phyloP scores from a whole-genome alignment of 2,888 invertebrate genomes.

The Heterodera filipjevi region DNA sequence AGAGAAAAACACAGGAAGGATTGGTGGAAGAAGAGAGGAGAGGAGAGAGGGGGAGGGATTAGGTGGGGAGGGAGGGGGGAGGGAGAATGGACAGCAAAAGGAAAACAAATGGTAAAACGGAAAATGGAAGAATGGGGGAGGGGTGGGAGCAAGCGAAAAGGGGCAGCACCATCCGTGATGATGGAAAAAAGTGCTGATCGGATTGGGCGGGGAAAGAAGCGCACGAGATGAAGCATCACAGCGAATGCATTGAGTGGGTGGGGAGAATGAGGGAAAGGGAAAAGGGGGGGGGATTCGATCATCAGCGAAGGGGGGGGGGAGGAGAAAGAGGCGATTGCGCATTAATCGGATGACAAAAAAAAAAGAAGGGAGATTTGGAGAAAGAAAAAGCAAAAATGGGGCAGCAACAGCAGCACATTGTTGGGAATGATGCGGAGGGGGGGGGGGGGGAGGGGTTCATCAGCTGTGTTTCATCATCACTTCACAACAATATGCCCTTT shows the following conservation, averaged over 20 bases:
- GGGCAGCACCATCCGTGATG: background rate
- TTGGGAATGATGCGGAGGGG: background rate
- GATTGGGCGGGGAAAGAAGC: slow-evolving; percentile 2
- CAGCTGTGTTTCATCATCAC: background rate
- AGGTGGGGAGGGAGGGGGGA: background rate
- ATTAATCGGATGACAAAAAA: slow-evolving; percentile 13
- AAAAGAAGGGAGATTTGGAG: background rate
- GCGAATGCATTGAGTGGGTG: background rate
- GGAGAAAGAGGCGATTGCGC: slow-evolving; percentile 7
- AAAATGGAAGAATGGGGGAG: background rate
- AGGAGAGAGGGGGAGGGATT: background rate
- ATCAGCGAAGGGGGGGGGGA: background rate
- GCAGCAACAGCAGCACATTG: background rate
- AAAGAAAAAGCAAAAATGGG: background rate
- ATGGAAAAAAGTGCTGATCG: slow-evolving; percentile 7
- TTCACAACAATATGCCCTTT: background rate
- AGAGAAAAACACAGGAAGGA: background rate
- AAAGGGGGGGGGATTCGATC: background rate
- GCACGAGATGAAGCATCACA: slow-evolving; percentile 4
- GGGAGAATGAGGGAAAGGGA: no score
- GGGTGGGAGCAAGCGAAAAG: background rate
- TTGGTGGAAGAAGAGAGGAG: no score
- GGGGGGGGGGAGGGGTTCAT: background rate
- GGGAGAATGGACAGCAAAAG: background rate
- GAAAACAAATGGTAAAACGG: background rate